Base-by-base conservation (phyloP, 2,888 invertebrate genomes). In the Boloria euphrosyne region DNA sequence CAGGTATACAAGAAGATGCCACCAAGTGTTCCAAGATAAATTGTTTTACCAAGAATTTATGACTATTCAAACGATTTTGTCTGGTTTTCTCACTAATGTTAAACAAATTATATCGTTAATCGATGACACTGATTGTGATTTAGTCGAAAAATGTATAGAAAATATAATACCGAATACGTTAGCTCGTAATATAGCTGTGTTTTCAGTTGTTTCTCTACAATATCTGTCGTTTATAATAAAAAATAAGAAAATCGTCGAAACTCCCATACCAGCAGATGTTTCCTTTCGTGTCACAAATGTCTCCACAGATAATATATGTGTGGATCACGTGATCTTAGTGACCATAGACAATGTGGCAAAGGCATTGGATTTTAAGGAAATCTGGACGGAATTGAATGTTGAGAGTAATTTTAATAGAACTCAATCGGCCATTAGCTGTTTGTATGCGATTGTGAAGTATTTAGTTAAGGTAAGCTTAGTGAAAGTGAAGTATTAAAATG, bases 11-110 rank as follows among this genome's bases (percentile, higher is more conserved):
- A 76, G 87, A 13, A 78, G 92, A 31, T 93, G 93, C 44, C 92
- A 92, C 54, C 90, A 92, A 80, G 91, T 93, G 0, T 93, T 93
- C 43, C 89, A 90, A 81, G 93, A 93, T 43, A 92, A 91, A 73
- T 68, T 90, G 2, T 93, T 93, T 70, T 89, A 91, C 68, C 87
- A 90, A 75, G 92, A 93, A 70, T 90, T 90, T 54, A 77, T 84
- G 18, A 86, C 81, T 0, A 74, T 91, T 1, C 93, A 93, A 64
- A 87, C 84, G 0, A 76, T 90, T 44, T 67, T 92, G 57, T 80
- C 79, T 0, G 89, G 89, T 1, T 89, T 86, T 61, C 73, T 93
- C 31, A 75, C 84, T 27, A 75, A 84, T 0, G 65, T 89, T 3
- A 77, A 86, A 49, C 78, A 82, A 69, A 81, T 90, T 10, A 77